Percentiles rank a stretch among this genome's conserved stretches.
phyloP scores from a whole-genome alignment of 2,888 invertebrate genomes.

The Acrobasis suavella region DNA sequence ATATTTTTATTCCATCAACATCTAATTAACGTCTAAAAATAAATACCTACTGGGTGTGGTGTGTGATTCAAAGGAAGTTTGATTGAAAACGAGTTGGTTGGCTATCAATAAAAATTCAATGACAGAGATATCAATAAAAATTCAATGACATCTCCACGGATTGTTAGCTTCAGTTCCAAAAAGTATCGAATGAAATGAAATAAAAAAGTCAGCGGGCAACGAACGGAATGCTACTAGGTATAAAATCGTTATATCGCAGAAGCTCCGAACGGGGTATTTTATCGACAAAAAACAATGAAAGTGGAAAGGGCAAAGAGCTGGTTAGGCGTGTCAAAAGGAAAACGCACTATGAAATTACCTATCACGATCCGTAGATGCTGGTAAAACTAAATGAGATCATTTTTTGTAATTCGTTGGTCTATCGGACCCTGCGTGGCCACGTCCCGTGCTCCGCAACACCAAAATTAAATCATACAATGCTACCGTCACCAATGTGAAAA shows the following conservation, averaged over 20 bases:
- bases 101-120: neutral
- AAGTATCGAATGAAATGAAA: conserved; percentile 19
- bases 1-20: conserved; percentile 6
- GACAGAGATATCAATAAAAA: conserved; percentile 20
- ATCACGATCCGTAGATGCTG: conserved; percentile 74
- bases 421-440: conserved; percentile 45
- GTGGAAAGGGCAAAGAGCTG: conserved; percentile 73
- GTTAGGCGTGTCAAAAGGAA: conserved; percentile 69
- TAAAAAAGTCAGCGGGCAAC: conserved; percentile 34
- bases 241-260: conserved; percentile 33
- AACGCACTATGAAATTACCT: conserved; percentile 79
- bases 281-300: conserved; percentile 62
- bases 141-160: conserved; percentile 18
- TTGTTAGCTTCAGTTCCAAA: conserved; percentile 21
- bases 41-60: conserved; percentile 12
- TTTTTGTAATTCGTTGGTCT: conserved; percentile 56
- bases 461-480: conserved; percentile 52
- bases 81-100: conserved; percentile 3
- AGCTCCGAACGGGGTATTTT: conserved; percentile 29
- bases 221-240: conserved; percentile 32
- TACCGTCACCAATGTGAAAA: conserved; percentile 32
- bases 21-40: conserved; percentile 9
- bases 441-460: conserved; percentile 58
- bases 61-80: conserved; percentile 3
- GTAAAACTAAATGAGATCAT: conserved; percentile 71